Evolutionary conservation across 2,888 invertebrate species (phyloP).

Genomic region (Lottia scabra): DNA sequence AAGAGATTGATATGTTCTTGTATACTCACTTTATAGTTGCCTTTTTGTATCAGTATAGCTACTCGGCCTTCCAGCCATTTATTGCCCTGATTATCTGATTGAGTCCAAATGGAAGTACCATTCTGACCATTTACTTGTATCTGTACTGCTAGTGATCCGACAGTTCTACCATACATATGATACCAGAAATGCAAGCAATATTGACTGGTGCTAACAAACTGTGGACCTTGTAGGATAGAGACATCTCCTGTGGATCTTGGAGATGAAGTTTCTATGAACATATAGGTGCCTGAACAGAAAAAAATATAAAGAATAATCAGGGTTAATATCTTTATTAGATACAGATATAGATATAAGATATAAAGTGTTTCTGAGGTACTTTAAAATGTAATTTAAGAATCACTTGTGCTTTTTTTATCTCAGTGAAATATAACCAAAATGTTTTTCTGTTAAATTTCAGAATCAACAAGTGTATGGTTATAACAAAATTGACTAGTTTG

Average conservation of each 20-base stretch:
- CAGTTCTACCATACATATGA: constrained; percentile 56
- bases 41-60: constrained; percentile 36
- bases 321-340: no score
- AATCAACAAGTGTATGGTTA: no score
- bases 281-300: constrained; percentile 72
- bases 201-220: constrained; percentile 30
- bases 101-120: constrained; percentile 39
- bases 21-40: constrained; percentile 40
- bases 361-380: no score
- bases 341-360: no score
- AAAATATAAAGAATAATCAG: no score
- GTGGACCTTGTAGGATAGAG: constrained; percentile 53
- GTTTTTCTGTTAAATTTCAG: no score
- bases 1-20: no score
- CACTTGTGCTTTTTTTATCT: no score
- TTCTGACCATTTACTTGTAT: constrained; percentile 32
- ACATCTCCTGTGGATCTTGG: constrained; percentile 72
- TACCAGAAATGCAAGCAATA: constrained; percentile 58
- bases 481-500: no score
- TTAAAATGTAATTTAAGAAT: no score
- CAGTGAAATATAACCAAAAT: no score
- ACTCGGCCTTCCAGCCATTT: constrained; percentile 43
- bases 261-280: constrained; percentile 84
- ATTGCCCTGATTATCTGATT: constrained; percentile 47
- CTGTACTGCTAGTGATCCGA: constrained; percentile 51